Evolutionary conservation across 1,140 invertebrate genomes (phyloP).

Genomic region (Stegodyphus mimosarum): DNA sequence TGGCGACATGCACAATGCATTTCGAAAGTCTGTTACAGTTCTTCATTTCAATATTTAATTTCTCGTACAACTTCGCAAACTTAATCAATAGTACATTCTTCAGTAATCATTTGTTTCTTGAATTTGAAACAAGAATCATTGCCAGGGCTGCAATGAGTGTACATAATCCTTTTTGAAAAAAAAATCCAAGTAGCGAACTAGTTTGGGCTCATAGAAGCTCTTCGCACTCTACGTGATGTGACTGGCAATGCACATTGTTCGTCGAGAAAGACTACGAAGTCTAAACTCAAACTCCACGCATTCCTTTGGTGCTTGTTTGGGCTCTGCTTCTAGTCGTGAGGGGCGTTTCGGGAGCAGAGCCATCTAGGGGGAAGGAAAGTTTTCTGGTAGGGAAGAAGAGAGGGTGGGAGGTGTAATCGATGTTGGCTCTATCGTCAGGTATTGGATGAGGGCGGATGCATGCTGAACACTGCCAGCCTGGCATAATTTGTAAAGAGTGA

Average conservation of each 20-base stretch:
- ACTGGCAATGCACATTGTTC: not conserved
- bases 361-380: slow-evolving; percentile 23
- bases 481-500: slow-evolving; percentile 21
- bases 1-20: too few relatives aligned
- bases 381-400: too few relatives aligned
- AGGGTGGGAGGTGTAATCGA: slow-evolving; percentile 5
- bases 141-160: too few relatives aligned
- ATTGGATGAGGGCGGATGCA: slow-evolving; percentile 10
- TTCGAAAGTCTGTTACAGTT: too few relatives aligned
- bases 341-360: slow-evolving; percentile 14
- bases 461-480: slow-evolving; percentile 3
- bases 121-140: too few relatives aligned
- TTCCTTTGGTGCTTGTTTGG: slow-evolving; percentile 9
- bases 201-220: not conserved
- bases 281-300: not conserved
- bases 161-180: too few relatives aligned
- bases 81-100: too few relatives aligned
- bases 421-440: slow-evolving; percentile 21
- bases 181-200: too few relatives aligned
- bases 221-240: slow-evolving; percentile 11
- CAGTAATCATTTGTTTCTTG: too few relatives aligned
- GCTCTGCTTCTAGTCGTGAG: too few relatives aligned
- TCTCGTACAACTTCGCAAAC: too few relatives aligned
- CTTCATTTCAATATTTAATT: too few relatives aligned
- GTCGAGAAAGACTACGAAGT: not conserved